These are phyloP conservation scores for Eulemur rubriventer DNA, from an alignment of 2,797 vertebrate species.

Conservation along the genomic window DNA sequence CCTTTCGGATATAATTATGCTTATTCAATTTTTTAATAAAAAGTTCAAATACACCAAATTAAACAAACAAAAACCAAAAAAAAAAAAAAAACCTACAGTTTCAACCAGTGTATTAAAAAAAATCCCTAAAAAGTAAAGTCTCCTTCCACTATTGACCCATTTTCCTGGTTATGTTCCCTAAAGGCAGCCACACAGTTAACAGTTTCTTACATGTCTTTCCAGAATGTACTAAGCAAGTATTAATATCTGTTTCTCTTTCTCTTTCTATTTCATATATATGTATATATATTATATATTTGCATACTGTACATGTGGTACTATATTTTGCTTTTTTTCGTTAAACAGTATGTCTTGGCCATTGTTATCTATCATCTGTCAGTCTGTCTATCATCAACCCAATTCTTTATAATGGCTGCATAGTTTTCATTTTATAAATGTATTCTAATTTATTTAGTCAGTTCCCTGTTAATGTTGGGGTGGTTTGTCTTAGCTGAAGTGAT, in stretches of 20 bases:
- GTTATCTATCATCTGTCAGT: background rate
- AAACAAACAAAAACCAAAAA: background rate
- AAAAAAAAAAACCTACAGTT: background rate
- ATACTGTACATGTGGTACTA: background rate
- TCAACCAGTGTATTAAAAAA: background rate
- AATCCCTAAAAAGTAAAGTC: background rate
- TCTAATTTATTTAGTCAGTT: conserved; percentile 19
- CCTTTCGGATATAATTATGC: background rate
- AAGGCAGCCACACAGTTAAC: background rate
- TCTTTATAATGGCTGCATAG: background rate
- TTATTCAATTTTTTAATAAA: conserved; percentile 21
- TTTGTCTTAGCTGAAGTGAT: conserved; percentile 18
- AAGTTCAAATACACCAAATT: background rate
- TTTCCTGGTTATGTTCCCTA: background rate
- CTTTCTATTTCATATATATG: background rate
- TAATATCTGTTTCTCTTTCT: background rate
- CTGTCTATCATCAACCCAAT: background rate
- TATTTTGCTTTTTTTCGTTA: background rate
- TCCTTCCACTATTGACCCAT: background rate
- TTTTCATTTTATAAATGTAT: conserved; percentile 18
- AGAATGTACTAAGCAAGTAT: background rate
- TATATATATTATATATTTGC: background rate
- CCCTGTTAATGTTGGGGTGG: background rate
- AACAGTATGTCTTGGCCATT: background rate
- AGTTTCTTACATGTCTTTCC: background rate